phyloP scores from a whole-genome alignment of 2,797 vertebrate species.

The Hapalemur alaotrensis region DNA sequence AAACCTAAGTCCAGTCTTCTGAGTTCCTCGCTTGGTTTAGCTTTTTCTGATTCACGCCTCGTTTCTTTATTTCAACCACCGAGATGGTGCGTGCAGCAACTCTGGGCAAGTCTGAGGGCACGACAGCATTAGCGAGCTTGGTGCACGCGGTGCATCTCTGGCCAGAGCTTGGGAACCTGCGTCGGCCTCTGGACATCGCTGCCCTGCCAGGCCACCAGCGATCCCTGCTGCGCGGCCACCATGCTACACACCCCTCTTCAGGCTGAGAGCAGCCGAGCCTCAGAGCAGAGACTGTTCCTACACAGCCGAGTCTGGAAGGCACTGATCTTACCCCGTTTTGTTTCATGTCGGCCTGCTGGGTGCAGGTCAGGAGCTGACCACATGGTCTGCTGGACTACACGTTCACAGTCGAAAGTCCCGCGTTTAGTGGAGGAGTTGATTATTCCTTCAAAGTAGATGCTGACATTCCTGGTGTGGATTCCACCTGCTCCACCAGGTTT shows the following conservation, averaged over 20 bases:
- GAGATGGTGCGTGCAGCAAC: not conserved
- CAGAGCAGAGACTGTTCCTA: not conserved
- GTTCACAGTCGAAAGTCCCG: not conserved
- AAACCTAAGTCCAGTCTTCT: not conserved
- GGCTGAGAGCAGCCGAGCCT: rapidly evolving
- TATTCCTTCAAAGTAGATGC: not conserved
- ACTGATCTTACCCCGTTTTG: rapidly evolving
- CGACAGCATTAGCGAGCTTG: rapidly evolving
- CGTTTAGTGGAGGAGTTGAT: rapidly evolving
- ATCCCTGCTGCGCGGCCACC: too few relatives aligned
- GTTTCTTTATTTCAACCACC: not conserved
- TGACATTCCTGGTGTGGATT: too few relatives aligned
- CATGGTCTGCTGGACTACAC: rapidly evolving
- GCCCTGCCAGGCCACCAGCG: too few relatives aligned
- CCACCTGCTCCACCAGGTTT: rapidly evolving
- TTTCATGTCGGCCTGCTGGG: not conserved
- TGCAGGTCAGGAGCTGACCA: rapidly evolving
- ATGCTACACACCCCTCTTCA: rapidly evolving
- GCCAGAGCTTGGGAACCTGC: rapidly evolving
- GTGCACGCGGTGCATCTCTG: rapidly evolving
- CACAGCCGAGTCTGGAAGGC: rapidly evolving
- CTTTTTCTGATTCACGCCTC: not conserved
- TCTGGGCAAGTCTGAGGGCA: rapidly evolving
- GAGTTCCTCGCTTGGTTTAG: not conserved
- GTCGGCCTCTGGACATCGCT: too few relatives aligned